Base-by-base conservation (phyloP, 1,140 invertebrate genomes). In the Scaptomyza pallida region DNA sequence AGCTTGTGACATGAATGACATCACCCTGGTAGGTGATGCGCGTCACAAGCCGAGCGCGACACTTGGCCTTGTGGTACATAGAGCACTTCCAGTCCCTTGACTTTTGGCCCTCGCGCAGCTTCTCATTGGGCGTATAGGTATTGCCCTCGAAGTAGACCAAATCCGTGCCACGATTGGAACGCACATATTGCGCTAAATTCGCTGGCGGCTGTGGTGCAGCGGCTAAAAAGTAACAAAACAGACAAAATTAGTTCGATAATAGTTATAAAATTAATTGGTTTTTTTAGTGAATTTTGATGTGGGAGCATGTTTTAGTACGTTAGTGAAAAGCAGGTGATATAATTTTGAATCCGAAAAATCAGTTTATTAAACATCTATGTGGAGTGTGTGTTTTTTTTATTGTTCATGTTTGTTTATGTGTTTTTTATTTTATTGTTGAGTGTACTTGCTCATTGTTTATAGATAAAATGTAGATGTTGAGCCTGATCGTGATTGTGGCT, bases 11-110 rank as follows among this genome's bases (percentile, higher is more conserved):
- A 21, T 90, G 89, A 35, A 91, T 89, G 3, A 82, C 30, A 60
- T 90, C 82, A 1, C 89, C 89, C 3, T 12, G 16, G 0, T 13
- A 4, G 0, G 68, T 78, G 6, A 75, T 45, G 8, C 64, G 71
- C 5, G 90, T 91, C 2, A 80, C 75, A 4, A 91, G 59, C 2
- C 91, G 77, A 0, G 91, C 90, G 5, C 82, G 69, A 43, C 91
- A 91, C 63, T 90, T 89, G 30, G 80, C 78, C 72, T 89, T 91
- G 59, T 91, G 89, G 47, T 91, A 91, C 90, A 91, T 90, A 5
- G 90, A 91, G 51, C 91, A 91, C 43, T 91, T 91, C 89, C 89
- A 91, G 40, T 90, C 89, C 0, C 91, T 72, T 5, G 80, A 88
- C 5, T 64, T 72, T 3, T 89, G 86, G 0, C 89, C 90, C 21